phyloP scores from a whole-genome alignment of 2,797 vertebrate genomes.

The Halcyon chelicuti region DNA sequence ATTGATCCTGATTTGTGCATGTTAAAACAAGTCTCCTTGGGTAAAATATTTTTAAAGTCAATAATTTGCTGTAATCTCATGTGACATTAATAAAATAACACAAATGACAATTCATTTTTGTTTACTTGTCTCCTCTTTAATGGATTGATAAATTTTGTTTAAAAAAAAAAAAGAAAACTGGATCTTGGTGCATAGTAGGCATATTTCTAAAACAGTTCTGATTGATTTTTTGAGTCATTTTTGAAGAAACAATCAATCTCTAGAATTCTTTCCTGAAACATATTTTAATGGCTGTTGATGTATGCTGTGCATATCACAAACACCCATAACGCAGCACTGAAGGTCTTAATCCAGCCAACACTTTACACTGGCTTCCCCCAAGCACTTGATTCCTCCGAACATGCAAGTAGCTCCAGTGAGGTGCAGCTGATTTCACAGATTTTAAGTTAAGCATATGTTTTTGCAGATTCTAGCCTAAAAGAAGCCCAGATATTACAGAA shows the following conservation, averaged over 20 bases:
- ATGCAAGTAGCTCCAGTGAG: not conserved
- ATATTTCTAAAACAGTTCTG: conserved; percentile 82
- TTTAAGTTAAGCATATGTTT: conserved; percentile 22
- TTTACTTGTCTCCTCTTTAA: conserved; percentile 80
- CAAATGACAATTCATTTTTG: conserved; percentile 82
- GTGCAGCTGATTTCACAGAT: conserved; percentile 31
- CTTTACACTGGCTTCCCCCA: not conserved
- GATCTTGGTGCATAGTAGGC: conserved; percentile 76
- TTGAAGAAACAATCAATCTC: conserved; percentile 76
- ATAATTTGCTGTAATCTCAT: conserved; percentile 80
- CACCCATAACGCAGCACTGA: not conserved
- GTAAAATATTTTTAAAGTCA: conserved; percentile 79
- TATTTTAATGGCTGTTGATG: conserved; percentile 72
- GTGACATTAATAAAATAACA: conserved; percentile 82
- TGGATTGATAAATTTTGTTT: conserved; percentile 77
- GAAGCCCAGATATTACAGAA: conserved; percentile 51
- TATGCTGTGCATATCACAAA: conserved; percentile 39
- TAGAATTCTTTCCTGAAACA: conserved; percentile 68
- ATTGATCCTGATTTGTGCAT: conserved; percentile 80
- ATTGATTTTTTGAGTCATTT: conserved; percentile 78
- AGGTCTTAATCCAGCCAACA: conserved; percentile 10
- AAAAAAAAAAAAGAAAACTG: conserved; percentile 55
- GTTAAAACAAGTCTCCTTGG: conserved; percentile 77
- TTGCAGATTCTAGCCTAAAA: conserved; percentile 32
- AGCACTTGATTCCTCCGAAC: not conserved